Conservation (phyloP, 2,797 vertebrate species). For the Avahi laniger region DNA sequence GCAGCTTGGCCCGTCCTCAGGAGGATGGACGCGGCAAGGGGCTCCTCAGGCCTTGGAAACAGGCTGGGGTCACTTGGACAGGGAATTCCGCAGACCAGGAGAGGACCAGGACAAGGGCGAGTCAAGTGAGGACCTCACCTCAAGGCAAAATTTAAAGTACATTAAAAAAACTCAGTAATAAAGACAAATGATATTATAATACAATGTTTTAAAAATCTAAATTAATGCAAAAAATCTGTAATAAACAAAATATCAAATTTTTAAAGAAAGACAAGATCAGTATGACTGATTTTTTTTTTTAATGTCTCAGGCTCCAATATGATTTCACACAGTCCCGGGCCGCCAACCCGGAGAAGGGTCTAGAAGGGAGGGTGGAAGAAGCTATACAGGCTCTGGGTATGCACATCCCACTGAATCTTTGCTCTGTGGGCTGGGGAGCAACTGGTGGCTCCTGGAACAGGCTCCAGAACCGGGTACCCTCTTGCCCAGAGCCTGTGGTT, state of each 20-base stretch:
- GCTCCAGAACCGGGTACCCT: not conserved
- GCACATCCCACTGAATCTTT: not conserved
- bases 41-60: not conserved
- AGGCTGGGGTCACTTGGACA: not conserved
- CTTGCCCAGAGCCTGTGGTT: not conserved
- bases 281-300: not conserved
- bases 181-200: not conserved
- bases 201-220: not conserved
- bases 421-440: not conserved
- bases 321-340: not conserved
- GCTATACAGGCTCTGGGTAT: not conserved
- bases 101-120: not conserved
- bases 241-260: not conserved
- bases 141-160: not conserved
- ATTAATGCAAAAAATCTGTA: not conserved
- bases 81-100: not conserved
- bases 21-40: not conserved
- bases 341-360: not conserved
- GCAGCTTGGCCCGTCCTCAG: not conserved
- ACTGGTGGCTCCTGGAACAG: not conserved
- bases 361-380: not conserved
- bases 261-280: not conserved
- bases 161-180: not conserved
- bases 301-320: not conserved
- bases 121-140: not conserved